A percentile compares a stretch with the other conserved stretches of the same genome.
phyloP scores from a whole-genome alignment of 2,797 vertebrate species.

The Glossophaga mutica region DNA sequence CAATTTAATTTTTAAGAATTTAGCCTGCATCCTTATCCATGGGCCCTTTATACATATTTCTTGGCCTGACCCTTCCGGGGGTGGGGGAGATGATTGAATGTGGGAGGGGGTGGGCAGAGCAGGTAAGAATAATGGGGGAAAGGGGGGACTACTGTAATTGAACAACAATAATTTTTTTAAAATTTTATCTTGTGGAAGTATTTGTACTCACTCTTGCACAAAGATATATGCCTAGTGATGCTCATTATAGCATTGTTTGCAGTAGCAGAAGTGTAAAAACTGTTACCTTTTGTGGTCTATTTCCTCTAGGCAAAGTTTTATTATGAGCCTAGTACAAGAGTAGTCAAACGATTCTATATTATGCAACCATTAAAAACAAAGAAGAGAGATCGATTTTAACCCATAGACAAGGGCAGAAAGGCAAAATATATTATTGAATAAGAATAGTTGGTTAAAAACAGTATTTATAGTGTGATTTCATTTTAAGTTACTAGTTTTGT shows the following conservation, averaged over 20 bases:
- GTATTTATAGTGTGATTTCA: background rate
- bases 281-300: background rate
- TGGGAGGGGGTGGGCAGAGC: no score
- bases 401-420: background rate
- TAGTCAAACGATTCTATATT: background rate
- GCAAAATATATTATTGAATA: background rate
- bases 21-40: background rate
- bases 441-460: background rate
- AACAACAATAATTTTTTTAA: no score
- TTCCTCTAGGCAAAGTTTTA: background rate
- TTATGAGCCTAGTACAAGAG: background rate
- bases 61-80: no score
- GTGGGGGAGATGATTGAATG: no score
- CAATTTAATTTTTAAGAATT: background rate
- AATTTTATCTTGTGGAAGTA: background rate
- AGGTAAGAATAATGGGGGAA: no score
- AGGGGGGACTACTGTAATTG: no score
- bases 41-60: no score
- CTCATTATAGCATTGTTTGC: background rate
- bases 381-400: background rate
- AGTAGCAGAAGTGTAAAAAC: background rate
- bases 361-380: background rate
- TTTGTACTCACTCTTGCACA: background rate
- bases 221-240: background rate
- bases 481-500: slow-evolving; percentile 51